Conservation (phyloP, 2,113 vertebrate genomes). For the Cichladusa arquata region DNA sequence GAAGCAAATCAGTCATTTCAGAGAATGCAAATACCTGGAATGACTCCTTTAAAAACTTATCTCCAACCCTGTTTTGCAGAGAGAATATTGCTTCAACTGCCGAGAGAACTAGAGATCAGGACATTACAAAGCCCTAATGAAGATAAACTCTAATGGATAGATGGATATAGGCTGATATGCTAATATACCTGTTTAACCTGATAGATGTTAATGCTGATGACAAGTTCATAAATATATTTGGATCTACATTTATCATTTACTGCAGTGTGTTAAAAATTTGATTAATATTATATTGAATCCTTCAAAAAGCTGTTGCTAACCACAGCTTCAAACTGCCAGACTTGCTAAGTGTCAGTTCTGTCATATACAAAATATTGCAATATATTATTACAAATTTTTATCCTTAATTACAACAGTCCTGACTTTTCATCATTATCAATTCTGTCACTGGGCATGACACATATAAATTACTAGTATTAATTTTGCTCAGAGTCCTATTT, state of each 20-base stretch:
- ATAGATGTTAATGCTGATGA: neutral
- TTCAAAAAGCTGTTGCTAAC: conserved; percentile 12
- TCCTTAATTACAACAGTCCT: conserved; percentile 3
- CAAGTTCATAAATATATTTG: conserved; percentile 1
- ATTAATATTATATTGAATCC: conserved; percentile 26
- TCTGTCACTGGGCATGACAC: neutral
- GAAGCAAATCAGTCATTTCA: neutral
- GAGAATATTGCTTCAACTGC: neutral
- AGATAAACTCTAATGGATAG: neutral
- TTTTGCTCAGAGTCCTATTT: neutral
- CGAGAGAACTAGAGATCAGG: conserved; percentile 1
- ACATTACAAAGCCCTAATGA: neutral
- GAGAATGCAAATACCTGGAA: neutral
- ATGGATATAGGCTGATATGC: neutral
- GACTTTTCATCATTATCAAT: neutral
- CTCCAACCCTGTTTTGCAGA: neutral
- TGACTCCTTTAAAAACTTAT: neutral
- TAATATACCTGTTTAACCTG: conserved; percentile 3
- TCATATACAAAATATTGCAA: conserved; percentile 20
- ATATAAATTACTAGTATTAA: neutral
- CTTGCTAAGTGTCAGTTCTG: neutral
- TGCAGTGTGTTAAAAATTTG: neutral
- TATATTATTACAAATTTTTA: conserved; percentile 3
- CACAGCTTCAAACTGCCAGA: neutral
- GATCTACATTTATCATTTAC: neutral